A percentile compares a stretch with the other conserved stretches of the same genome.
These are phyloP conservation scores for Ploceus nigricollis DNA, from an alignment of 2,113 vertebrate species.

Conservation along the genomic window DNA sequence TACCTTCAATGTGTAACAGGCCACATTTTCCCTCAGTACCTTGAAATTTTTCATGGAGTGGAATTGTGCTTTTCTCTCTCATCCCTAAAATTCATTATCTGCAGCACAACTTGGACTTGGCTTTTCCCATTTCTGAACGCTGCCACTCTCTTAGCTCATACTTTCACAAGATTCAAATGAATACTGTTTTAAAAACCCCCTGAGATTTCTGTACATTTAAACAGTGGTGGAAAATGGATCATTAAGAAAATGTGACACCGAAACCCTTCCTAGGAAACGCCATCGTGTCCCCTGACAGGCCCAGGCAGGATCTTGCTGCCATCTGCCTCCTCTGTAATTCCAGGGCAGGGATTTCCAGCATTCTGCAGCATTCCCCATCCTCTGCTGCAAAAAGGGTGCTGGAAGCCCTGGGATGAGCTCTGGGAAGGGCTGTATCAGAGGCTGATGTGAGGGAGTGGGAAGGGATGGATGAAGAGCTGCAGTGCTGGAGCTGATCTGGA, in stretches of 20 bases:
- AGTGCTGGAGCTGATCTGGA: background rate
- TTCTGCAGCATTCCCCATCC: background rate
- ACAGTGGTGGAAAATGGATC: background rate
- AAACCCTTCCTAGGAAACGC: background rate
- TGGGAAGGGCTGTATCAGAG: rapidly evolving
- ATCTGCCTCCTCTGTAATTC: background rate
- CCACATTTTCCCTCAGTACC: background rate
- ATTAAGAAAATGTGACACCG: background rate
- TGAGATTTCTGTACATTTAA: background rate
- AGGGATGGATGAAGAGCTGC: background rate
- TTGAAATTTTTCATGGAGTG: background rate
- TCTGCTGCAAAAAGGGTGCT: background rate
- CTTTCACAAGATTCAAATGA: background rate
- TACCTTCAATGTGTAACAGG: background rate
- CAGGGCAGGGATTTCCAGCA: background rate
- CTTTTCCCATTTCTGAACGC: background rate
- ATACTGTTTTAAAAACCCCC: background rate
- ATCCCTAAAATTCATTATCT: background rate
- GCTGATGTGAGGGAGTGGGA: background rate
- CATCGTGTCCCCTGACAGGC: rapidly evolving
- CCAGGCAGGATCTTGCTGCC: background rate
- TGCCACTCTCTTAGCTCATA: background rate
- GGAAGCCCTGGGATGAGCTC: background rate
- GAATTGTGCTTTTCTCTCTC: background rate
- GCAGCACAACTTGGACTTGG: background rate